Percentiles rank a stretch among this genome's conserved stretches.
Conservation (phyloP, 2,113 vertebrate species). For the Blennius ocellaris region DNA sequence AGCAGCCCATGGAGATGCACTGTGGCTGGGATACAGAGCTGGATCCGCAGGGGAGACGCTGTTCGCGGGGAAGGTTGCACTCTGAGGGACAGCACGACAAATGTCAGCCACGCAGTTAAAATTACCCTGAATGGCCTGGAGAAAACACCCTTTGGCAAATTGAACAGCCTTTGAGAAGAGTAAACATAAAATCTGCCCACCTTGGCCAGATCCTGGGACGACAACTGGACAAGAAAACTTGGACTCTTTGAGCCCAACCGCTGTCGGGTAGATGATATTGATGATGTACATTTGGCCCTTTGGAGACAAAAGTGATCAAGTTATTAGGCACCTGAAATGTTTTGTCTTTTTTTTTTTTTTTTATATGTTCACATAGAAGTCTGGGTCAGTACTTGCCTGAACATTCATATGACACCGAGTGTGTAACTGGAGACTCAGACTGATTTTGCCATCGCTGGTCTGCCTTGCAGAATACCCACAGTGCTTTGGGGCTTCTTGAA, state of each 20-base stretch:
- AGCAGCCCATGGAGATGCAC: conserved; percentile 81
- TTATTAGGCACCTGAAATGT: conserved; percentile 47
- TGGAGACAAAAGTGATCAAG: conserved; percentile 27
- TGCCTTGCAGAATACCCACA: conserved; percentile 80
- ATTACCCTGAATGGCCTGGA: conserved; percentile 44
- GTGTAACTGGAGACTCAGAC: conserved; percentile 69
- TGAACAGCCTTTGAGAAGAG: conserved; percentile 38
- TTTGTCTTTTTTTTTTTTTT: conserved; percentile 48
- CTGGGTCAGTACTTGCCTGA: conserved; percentile 74
- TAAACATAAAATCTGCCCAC: conserved; percentile 59
- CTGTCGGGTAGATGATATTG: conserved; percentile 66
- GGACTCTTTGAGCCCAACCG: conserved; percentile 59
- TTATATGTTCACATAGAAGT: conserved; percentile 50
- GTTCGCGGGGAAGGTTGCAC: conserved; percentile 76
- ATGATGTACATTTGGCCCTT: conserved; percentile 71
- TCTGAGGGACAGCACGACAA: conserved; percentile 72
- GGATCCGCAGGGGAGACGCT: conserved; percentile 77
- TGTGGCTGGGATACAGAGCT: conserved; percentile 56
- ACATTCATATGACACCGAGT: conserved; percentile 77
- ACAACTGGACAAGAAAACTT: conserved; percentile 74
- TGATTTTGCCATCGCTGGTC: conserved; percentile 66
- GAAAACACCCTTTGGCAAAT: conserved; percentile 40
- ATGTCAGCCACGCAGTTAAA: conserved; percentile 62
- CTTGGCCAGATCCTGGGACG: conserved; percentile 42
- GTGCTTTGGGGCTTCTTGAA: conserved; percentile 69